These are phyloP conservation scores for Psammodynastes pulverulentus DNA, from an alignment of 2,113 vertebrate genomes.

Conservation along the genomic window DNA sequence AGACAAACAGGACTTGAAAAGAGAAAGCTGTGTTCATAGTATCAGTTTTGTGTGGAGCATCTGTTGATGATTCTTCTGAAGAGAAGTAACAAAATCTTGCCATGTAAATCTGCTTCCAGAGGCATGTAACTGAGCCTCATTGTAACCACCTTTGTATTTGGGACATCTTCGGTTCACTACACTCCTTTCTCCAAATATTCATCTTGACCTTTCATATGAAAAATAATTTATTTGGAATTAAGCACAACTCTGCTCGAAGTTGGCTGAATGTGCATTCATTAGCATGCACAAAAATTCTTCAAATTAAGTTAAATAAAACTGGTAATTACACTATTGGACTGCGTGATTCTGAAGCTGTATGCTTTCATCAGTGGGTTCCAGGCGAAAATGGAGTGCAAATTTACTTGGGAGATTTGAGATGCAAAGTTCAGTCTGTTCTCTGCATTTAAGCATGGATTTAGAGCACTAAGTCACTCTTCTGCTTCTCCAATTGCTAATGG, in stretches of 20 bases:
- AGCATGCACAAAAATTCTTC: constrained; percentile 17
- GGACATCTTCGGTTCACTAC: neutral
- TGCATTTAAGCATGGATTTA: constrained; percentile 7
- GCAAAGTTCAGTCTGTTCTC: constrained; percentile 26
- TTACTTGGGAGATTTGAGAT: constrained; percentile 20
- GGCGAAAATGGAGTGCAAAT: constrained; percentile 32
- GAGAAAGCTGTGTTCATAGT: neutral
- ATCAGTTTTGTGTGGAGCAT: neutral
- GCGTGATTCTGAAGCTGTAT: neutral
- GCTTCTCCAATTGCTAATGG: constrained; percentile 30
- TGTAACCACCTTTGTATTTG: neutral
- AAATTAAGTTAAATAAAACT: constrained; percentile 30
- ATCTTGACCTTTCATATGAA: constrained; percentile 1
- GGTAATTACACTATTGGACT: constrained; percentile 34
- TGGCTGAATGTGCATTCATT: constrained; percentile 3
- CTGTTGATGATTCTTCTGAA: neutral
- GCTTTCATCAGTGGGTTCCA: constrained; percentile 19
- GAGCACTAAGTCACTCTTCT: constrained; percentile 7
- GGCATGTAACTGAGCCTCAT: neutral
- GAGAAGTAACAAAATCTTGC: neutral
- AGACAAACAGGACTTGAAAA: neutral
- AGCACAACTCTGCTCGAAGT: neutral
- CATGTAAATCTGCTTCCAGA: neutral
- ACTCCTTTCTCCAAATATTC: neutral
- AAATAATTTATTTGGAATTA: constrained; percentile 1